phyloP scores from a whole-genome alignment of 2,113 vertebrate species.

The Sialia sialis region DNA sequence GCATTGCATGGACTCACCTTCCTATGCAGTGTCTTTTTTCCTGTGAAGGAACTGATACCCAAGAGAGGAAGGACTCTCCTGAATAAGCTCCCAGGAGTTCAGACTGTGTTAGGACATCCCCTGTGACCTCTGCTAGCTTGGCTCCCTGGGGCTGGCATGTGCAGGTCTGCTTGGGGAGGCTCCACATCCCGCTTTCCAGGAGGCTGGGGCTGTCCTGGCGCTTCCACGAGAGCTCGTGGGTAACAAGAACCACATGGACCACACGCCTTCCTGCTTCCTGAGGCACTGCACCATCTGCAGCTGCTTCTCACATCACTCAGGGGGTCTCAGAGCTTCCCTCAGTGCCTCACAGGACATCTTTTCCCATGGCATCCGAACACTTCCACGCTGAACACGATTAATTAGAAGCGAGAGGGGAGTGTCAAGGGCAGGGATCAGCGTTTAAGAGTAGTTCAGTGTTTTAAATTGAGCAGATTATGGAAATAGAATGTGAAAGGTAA shows the following conservation, averaged over 20 bases:
- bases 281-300: not conserved
- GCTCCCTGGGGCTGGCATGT: not conserved
- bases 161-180: not conserved
- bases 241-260: slow-evolving; percentile 45
- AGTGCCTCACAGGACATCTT: not conserved
- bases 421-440: not conserved
- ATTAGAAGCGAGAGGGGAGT: not conserved
- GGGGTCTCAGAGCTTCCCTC: not conserved
- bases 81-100: not conserved
- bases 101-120: not conserved
- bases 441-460: not conserved
- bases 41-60: not conserved
- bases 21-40: not conserved
- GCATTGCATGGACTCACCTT: not conserved
- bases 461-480: not conserved
- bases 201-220: not conserved
- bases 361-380: not conserved
- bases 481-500: not conserved
- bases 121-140: fast-evolving
- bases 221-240: not conserved
- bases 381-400: not conserved
- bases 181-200: not conserved
- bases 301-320: not conserved
- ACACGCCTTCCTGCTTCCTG: not conserved
- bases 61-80: not conserved